Evolutionary conservation across 2,113 vertebrate genomes (phyloP).

Genomic region (Scopus umbretta): DNA sequence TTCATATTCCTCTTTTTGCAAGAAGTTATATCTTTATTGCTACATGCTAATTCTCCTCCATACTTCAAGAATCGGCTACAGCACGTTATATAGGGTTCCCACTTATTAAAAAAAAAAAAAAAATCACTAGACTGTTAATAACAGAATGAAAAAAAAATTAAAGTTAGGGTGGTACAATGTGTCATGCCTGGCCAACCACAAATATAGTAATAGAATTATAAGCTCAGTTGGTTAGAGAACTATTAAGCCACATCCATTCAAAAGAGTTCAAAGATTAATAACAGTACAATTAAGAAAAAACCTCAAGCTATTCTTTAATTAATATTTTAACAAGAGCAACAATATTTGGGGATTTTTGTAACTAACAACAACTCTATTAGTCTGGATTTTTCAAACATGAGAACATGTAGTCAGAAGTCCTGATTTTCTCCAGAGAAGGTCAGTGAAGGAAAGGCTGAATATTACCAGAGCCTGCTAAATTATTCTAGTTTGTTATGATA

Average conservation of each 20-base stretch:
- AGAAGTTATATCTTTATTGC: not conserved
- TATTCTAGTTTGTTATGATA: not conserved
- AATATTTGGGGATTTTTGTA: not conserved
- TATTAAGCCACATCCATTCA: conserved; percentile 43
- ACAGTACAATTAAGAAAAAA: conserved; percentile 54
- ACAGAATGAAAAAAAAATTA: not conserved
- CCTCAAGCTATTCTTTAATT: not conserved
- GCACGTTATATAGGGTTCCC: not conserved
- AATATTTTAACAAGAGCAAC: not conserved
- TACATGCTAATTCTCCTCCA: not conserved
- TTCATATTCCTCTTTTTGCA: not conserved
- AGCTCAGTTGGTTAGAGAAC: conserved; percentile 27
- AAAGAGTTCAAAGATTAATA: conserved; percentile 54
- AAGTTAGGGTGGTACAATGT: not conserved
- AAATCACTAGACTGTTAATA: not conserved
- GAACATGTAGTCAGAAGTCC: not conserved
- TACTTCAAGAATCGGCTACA: not conserved
- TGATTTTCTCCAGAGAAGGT: not conserved
- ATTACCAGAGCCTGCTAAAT: not conserved
- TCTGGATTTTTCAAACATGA: not conserved
- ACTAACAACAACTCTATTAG: not conserved
- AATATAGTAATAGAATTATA: conserved; percentile 42
- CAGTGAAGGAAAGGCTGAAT: not conserved
- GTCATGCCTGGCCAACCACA: conserved; percentile 28
- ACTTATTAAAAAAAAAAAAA: not conserved